A percentile compares a stretch with the other conserved stretches of the same genome.
Evolutionary conservation across 2,888 invertebrate genomes (phyloP).

Genomic region (Epicampocera succincta): DNA sequence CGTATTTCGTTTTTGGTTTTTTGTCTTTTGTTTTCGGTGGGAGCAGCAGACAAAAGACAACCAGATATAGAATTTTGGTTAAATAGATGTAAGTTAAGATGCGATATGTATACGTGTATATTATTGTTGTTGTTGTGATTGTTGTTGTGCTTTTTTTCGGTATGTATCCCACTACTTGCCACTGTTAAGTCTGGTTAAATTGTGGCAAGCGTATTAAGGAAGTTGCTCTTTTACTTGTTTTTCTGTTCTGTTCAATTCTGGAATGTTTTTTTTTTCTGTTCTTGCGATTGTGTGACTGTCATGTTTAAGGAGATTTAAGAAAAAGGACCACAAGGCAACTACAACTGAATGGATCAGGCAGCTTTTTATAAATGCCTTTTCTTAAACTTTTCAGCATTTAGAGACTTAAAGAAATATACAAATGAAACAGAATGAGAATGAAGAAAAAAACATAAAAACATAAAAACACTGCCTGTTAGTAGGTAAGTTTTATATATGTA

Average conservation of each 20-base stretch:
- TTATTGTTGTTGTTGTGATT: no score
- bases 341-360: slow-evolving; percentile 8
- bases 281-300: slow-evolving; percentile 3
- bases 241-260: not conserved
- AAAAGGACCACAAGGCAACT: slow-evolving; percentile 38
- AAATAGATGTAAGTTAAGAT: not conserved
- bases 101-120: not conserved
- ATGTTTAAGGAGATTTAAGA: slow-evolving; percentile 40
- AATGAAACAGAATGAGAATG: slow-evolving; percentile 9
- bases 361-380: not conserved
- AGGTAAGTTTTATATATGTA: not conserved
- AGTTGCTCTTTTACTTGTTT: slow-evolving; percentile 48
- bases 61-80: slow-evolving; percentile 4
- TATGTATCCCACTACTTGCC: slow-evolving; percentile 49
- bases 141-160: not conserved
- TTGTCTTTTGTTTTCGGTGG: slow-evolving; percentile 18
- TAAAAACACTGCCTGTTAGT: not conserved
- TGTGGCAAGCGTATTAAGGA: slow-evolving; percentile 55
- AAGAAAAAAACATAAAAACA: slow-evolving; percentile 5
- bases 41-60: slow-evolving; percentile 28
- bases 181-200: slow-evolving; percentile 59
- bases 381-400: slow-evolving; percentile 34
- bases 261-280: not conserved
- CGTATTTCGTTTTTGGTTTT: slow-evolving; percentile 1
- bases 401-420: slow-evolving; percentile 28